phyloP scores from a whole-genome alignment of 92 coral and sea anemone genomes.

The Palythoa grandiflora region DNA sequence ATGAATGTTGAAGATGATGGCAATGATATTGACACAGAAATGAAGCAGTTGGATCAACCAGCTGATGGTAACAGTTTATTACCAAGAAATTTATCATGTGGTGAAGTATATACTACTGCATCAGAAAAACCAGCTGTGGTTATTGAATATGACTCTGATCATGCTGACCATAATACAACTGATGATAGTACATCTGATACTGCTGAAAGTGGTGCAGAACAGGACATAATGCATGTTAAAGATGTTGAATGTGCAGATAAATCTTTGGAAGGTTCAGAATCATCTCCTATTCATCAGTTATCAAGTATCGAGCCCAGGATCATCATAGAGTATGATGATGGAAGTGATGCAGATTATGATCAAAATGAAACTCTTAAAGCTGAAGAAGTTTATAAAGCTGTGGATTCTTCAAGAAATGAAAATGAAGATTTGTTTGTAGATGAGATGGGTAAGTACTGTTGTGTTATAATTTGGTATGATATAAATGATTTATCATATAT shows the following conservation, averaged over 20 bases:
- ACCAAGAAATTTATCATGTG: constrained; percentile 12
- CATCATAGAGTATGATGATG: constrained; percentile 64
- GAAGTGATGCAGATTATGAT: constrained; percentile 39
- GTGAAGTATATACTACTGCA: constrained; percentile 32
- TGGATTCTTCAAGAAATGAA: background rate
- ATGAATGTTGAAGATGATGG: background rate
- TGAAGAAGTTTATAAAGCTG: constrained; percentile 25
- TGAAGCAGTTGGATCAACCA: background rate
- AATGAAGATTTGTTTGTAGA: background rate
- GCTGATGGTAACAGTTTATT: constrained; percentile 7
- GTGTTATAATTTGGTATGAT: background rate
- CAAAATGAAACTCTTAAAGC: constrained; percentile 46
- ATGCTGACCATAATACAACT: background rate
- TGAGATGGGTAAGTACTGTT: constrained; percentile 14
- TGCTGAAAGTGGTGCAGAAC: background rate
- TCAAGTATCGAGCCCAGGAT: constrained; percentile 42
- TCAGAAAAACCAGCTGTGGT: constrained; percentile 42
- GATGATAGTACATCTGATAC: background rate
- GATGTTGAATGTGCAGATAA: background rate
- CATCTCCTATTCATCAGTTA: background rate
- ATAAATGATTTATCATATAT: too few relatives aligned
- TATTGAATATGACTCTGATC: constrained; percentile 46
- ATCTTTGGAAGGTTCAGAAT: background rate
- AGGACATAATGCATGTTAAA: background rate
- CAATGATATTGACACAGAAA: background rate